These are phyloP conservation scores for Marmota monax DNA, from an alignment of 2,113 vertebrate species.

Conservation along the genomic window DNA sequence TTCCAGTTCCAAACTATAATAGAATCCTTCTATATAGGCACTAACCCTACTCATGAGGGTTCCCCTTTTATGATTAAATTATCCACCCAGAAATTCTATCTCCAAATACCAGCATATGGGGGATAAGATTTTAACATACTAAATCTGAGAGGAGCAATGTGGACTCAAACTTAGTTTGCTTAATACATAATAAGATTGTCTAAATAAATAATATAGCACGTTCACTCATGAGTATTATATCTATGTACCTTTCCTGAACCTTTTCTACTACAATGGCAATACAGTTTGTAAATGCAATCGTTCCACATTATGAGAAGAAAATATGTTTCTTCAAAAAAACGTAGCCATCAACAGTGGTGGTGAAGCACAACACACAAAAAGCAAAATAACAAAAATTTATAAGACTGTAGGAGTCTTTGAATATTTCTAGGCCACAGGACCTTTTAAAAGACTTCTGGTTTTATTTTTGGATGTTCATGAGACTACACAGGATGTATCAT, in stretches of 20 bases:
- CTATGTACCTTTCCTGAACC: not conserved
- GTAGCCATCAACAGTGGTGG: not conserved
- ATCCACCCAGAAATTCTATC: not conserved
- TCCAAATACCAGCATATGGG: not conserved
- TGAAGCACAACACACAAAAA: not conserved
- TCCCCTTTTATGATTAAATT: not conserved
- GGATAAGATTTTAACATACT: not conserved
- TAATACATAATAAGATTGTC: not conserved
- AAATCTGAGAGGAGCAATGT: not conserved
- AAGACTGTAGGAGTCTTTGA: not conserved
- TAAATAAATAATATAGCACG: not conserved
- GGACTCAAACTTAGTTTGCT: not conserved
- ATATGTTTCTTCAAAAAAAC: not conserved
- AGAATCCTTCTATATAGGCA: not conserved
- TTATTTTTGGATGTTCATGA: not conserved
- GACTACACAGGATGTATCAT: not conserved
- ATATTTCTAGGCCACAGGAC: not conserved
- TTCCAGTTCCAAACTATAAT: no score
- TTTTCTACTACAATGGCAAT: not conserved
- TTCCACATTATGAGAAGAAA: not conserved
- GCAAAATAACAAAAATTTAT: not conserved
- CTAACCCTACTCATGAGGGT: not conserved
- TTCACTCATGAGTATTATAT: not conserved
- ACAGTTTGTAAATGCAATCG: not conserved
- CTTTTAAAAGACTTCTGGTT: not conserved